Conservation (phyloP, 1,140 invertebrate species). For the Lepidostoma basale region DNA sequence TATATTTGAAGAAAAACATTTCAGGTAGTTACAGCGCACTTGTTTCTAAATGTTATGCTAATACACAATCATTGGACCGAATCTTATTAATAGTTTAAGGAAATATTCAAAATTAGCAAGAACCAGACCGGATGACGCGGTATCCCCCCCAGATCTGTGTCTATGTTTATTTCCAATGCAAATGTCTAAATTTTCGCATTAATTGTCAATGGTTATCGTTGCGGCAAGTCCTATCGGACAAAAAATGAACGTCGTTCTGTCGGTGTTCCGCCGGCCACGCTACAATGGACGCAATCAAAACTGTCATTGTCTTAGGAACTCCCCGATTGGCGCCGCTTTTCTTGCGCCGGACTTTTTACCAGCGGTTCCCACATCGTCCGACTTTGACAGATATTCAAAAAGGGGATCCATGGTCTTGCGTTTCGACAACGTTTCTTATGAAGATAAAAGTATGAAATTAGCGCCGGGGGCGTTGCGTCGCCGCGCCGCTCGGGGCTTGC, state of each 20-base stretch:
- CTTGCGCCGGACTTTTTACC: conserved; percentile 16
- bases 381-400: conserved; percentile 25
- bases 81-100: conserved; percentile 7
- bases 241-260: conserved; percentile 28
- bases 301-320: conserved; percentile 25
- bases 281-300: conserved; percentile 20
- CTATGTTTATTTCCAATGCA: conserved; percentile 3
- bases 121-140: conserved; percentile 12
- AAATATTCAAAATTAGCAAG: not conserved
- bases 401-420: not conserved
- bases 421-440: not conserved
- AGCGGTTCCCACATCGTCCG: conserved; percentile 6
- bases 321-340: conserved; percentile 26
- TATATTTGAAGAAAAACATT: too few relatives aligned
- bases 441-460: not conserved
- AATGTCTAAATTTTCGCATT: conserved; percentile 30
- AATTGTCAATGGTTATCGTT: conserved; percentile 36
- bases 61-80: conserved; percentile 6
- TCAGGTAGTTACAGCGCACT: too few relatives aligned
- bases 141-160: not conserved
- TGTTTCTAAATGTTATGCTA: too few relatives aligned
- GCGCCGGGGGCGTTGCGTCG: too few relatives aligned
- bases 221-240: conserved; percentile 19
- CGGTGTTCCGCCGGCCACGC: not conserved
- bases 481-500: too few relatives aligned